phyloP scores from a whole-genome alignment of 2,113 vertebrate genomes.

The Pteronura brasiliensis region DNA sequence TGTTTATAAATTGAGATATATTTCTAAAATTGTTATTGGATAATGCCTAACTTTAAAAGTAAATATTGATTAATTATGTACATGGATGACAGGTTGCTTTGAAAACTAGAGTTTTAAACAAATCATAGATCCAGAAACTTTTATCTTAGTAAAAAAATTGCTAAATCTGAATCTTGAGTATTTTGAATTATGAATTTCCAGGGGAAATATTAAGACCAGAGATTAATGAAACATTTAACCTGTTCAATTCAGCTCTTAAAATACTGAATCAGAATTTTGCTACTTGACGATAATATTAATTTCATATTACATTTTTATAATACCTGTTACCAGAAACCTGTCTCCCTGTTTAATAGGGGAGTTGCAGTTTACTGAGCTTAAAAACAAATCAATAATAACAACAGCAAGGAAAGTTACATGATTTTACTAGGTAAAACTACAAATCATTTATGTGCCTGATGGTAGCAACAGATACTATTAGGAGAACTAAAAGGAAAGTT shows the following conservation, averaged over 20 bases:
- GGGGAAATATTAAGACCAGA: neutral
- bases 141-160: neutral
- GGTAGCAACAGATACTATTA: neutral
- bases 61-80: neutral
- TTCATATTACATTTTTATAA: neutral
- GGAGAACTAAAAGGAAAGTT: neutral
- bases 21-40: neutral
- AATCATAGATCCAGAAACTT: neutral
- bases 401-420: neutral
- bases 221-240: neutral
- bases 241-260: neutral
- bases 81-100: neutral
- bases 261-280: neutral
- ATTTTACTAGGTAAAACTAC: neutral
- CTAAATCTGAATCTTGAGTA: neutral
- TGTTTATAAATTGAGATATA: neutral
- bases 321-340: neutral
- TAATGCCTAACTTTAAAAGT: neutral
- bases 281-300: neutral
- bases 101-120: neutral
- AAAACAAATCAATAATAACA: neutral
- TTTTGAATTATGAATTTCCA: neutral
- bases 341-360: neutral
- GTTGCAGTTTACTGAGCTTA: neutral
- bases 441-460: neutral